Conservation (phyloP, 2,797 vertebrate species). For the Anas flavirostris region DNA sequence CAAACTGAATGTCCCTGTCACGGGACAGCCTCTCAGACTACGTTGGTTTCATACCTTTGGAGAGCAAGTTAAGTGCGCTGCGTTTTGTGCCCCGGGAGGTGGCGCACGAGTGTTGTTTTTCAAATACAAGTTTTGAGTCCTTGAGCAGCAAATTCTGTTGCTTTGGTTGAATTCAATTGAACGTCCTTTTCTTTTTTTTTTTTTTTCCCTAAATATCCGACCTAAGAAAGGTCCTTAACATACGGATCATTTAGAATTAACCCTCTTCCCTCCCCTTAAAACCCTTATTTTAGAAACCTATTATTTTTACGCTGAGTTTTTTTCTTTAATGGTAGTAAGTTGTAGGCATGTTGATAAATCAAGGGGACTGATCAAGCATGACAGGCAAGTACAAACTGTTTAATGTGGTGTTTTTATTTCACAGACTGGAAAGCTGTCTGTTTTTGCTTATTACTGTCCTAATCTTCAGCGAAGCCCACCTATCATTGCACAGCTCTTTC, state of each 20-base stretch:
- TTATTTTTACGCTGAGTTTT: background rate
- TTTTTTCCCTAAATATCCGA: background rate
- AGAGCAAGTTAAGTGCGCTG: background rate
- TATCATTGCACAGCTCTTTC: background rate
- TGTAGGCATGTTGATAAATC: background rate
- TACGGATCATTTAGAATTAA: background rate
- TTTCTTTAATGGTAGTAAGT: background rate
- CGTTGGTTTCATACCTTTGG: background rate
- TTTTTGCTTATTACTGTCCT: background rate
- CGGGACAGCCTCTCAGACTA: background rate
- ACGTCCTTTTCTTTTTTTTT: background rate
- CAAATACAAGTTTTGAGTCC: fast-evolving
- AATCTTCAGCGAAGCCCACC: background rate
- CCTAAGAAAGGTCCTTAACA: background rate
- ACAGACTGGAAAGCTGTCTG: background rate
- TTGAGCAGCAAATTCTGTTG: background rate
- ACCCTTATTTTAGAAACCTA: fast-evolving
- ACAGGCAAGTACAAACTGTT: background rate
- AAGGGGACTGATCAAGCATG: background rate
- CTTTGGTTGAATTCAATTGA: background rate
- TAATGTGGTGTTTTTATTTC: background rate
- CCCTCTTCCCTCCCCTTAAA: background rate
- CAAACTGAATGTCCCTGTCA: too few relatives aligned
- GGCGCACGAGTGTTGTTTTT: constrained; percentile 38
- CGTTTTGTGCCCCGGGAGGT: constrained; percentile 16